phyloP scores from a whole-genome alignment of 2,797 vertebrate species.

The Balearica regulorum region DNA sequence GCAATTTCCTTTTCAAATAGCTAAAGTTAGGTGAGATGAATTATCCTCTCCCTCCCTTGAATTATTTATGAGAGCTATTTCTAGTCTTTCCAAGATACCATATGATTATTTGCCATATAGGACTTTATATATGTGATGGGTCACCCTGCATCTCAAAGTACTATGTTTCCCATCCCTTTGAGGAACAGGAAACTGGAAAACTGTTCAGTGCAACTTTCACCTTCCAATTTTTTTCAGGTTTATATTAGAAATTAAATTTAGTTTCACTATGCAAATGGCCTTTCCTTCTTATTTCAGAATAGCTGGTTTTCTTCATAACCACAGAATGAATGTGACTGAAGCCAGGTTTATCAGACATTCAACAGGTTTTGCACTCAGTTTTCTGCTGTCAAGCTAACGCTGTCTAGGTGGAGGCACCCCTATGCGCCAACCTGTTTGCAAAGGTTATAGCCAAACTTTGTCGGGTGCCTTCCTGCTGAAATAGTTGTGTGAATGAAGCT shows the following conservation, averaged over 20 bases:
- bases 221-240: not conserved
- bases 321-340: rapidly evolving
- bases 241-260: not conserved
- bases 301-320: not conserved
- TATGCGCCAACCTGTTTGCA: not conserved
- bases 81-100: not conserved
- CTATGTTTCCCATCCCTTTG: not conserved
- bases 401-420: not conserved
- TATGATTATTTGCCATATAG: not conserved
- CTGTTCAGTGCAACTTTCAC: not conserved
- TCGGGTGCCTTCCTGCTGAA: not conserved
- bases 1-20: not conserved
- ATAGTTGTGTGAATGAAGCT: not conserved
- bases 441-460: not conserved
- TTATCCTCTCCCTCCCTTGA: not conserved
- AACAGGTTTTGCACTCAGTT: not conserved
- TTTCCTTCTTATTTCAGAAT: not conserved
- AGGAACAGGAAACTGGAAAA: not conserved
- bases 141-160: not conserved
- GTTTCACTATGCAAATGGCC: not conserved
- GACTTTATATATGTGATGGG: not conserved
- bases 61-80: not conserved
- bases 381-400: not conserved
- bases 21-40: not conserved
- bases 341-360: not conserved